These are phyloP conservation scores for Platycheirus rosarum DNA, from an alignment of 2,888 invertebrate genomes.

Conservation along the genomic window DNA sequence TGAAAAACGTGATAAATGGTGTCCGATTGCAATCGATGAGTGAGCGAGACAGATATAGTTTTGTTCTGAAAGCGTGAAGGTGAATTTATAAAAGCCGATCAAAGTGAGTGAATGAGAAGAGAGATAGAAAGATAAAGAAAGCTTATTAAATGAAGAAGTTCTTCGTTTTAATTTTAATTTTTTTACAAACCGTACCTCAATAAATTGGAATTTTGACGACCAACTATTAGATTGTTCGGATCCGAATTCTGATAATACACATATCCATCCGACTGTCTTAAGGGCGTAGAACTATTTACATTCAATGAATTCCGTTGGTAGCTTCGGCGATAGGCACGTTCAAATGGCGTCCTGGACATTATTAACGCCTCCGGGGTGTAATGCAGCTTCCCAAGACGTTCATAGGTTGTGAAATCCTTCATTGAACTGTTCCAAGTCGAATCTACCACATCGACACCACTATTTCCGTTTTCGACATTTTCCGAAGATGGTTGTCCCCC, in stretches of 20 bases:
- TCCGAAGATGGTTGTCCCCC: constrained; percentile 27
- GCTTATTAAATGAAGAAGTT: background rate
- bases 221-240: constrained; percentile 33
- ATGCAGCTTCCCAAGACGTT: constrained; percentile 76
- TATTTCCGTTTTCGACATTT: constrained; percentile 5
- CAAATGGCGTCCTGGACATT: constrained; percentile 82
- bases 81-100: background rate
- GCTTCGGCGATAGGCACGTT: constrained; percentile 81
- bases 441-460: constrained; percentile 64
- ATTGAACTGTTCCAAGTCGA: constrained; percentile 76
- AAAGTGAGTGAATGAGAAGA: constrained; percentile 20
- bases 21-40: constrained; percentile 25
- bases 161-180: background rate
- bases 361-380: constrained; percentile 76
- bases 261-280: constrained; percentile 78
- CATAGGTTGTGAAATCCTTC: constrained; percentile 76
- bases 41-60: background rate
- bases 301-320: constrained; percentile 71
- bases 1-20: constrained; percentile 22
- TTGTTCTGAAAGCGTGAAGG: background rate
- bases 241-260: constrained; percentile 74
- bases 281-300: constrained; percentile 79
- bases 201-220: constrained; percentile 71
- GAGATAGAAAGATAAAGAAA: constrained; percentile 30
- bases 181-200: constrained; percentile 75